Conservation (phyloP, 1,140 invertebrate species). For the Semibalanus balanoides region DNA sequence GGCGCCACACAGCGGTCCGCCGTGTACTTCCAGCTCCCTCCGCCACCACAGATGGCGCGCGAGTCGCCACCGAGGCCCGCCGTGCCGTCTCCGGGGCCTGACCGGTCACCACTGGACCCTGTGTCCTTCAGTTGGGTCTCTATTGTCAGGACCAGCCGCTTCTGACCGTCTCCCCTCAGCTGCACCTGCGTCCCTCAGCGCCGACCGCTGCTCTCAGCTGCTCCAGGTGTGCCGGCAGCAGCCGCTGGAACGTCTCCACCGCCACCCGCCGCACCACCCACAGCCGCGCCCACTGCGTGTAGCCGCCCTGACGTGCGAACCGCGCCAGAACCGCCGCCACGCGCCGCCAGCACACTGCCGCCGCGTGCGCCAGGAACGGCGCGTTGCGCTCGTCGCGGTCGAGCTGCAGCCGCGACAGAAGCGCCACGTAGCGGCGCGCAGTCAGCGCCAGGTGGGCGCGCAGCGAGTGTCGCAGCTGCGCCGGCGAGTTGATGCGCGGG, state of each 20-base stretch:
- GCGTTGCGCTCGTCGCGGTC: not conserved
- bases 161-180: no score
- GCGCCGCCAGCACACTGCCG: not conserved
- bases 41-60: no score
- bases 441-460: not conserved
- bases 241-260: not conserved
- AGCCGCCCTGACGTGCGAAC: not conserved
- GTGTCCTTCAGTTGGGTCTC: no score
- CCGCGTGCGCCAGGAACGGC: not conserved
- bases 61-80: no score
- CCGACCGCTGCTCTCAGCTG: not conserved
- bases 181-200: not conserved
- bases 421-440: not conserved
- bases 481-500: not conserved
- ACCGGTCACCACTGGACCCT: no score
- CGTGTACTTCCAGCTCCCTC: no score
- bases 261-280: not conserved
- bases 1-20: no score
- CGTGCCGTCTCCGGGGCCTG: no score
- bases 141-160: no score
- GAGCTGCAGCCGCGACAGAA: not conserved
- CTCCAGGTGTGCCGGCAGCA: not conserved
- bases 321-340: not conserved
- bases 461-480: not conserved
- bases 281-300: not conserved